A percentile compares a stretch with the other conserved stretches of the same genome.
Evolutionary conservation across 1,140 invertebrate species (phyloP).

Genomic region (Drosophila orena): DNA sequence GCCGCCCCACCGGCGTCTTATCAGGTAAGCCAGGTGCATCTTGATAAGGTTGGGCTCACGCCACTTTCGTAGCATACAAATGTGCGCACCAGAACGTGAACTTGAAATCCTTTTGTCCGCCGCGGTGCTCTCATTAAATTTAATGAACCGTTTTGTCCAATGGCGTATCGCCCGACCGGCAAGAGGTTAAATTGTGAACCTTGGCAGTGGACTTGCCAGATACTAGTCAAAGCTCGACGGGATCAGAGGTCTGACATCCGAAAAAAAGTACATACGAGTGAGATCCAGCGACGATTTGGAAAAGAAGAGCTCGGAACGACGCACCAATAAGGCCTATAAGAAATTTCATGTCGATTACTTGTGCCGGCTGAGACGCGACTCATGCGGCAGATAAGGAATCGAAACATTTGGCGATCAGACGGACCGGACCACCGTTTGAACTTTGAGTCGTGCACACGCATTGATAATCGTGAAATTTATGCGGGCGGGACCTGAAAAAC

Average conservation of each 20-base stretch:
- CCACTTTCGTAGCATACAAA: constrained; percentile 68
- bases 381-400: constrained; percentile 45
- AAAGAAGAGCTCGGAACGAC: constrained; percentile 50
- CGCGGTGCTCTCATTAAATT: constrained; percentile 58
- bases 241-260: constrained; percentile 45
- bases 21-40: constrained; percentile 67
- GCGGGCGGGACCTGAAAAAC: constrained; percentile 55
- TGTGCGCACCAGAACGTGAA: constrained; percentile 67
- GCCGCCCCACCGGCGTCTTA: constrained; percentile 19
- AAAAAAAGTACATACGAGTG: constrained; percentile 46
- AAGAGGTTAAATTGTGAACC: constrained; percentile 55
- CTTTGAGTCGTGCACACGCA: constrained; percentile 50
- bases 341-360: constrained; percentile 38
- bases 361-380: constrained; percentile 20
- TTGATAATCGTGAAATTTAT: constrained; percentile 65
- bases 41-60: constrained; percentile 55
- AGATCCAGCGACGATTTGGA: background rate
- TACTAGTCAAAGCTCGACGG: constrained; percentile 31
- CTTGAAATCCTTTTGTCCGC: constrained; percentile 76
- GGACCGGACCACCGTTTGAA: constrained; percentile 38
- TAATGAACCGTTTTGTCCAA: constrained; percentile 55
- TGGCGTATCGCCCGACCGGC: constrained; percentile 42
- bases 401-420: constrained; percentile 52
- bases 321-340: constrained; percentile 45
- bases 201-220: constrained; percentile 61